Base-by-base conservation (phyloP, 2,888 invertebrate genomes). In the Perithous albicinctus region DNA sequence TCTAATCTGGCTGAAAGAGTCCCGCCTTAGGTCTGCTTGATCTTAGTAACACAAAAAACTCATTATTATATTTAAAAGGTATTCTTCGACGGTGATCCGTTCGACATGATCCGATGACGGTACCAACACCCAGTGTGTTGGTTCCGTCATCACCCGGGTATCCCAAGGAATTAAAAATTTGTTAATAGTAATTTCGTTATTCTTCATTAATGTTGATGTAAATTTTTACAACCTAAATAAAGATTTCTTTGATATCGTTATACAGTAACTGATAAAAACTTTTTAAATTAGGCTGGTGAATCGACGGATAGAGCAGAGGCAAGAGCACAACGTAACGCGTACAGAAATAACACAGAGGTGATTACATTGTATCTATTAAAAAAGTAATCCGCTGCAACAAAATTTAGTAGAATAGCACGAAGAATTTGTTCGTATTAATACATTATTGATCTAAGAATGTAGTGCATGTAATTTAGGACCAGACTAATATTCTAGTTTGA, bases 281-380 rank as follows among this genome's bases (percentile, higher is more conserved):
- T 86, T 88, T 87, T 78, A 87, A 88, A 88, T 88, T 93, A 95
- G 95, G 94, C 94, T 95, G 94, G 95, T 95, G 94, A 95, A 95
- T 93, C 94, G 95, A 91, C 94, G 95, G 92, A 94, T 95, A 93
- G 95, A 95, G 93, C 94, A 95, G 93, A 94, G 95, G 90, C 95
- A 95, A 93, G 95, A 95, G 93, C 95, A 95, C 93, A 94, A 94
- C 93, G 94, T 95, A 92, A 95, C 95, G 88, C 95, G 94, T 92
- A 95, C 95, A 91, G 95, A 95, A 94, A 94, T 95, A 90, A 95
- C 95, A 87, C 95, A 95, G 94, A 95, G 95, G 95, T 95, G 92
- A 93, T 89, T 91, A 90, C 90, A 86, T 66, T 66, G 46, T 32
- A 51, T 81, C 63, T 43, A 64, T 78, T 51, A 59, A 20, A 66